Base-by-base conservation (phyloP, 2,113 vertebrate species). In the Mastomys natalensis region DNA sequence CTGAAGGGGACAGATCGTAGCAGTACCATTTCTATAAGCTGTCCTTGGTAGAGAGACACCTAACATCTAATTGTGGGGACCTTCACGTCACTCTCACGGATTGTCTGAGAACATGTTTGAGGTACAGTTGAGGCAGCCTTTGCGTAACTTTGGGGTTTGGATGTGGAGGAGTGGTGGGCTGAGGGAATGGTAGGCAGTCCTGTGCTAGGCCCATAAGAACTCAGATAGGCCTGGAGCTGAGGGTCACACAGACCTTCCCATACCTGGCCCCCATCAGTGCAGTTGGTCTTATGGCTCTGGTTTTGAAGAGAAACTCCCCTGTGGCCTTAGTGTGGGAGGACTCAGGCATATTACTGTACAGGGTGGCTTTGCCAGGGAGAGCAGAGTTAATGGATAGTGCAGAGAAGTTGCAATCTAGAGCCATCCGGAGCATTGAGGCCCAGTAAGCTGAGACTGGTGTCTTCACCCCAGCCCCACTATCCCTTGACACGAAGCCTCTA, bases 361-460 rank as follows among this genome's bases (percentile, higher is more conserved):
- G 21, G 22, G 48, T 22, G 43, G 64, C 51, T 16, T 70, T 92
- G 0, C 1, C 1, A 12, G 53, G 29, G 86, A 78, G 81, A 81
- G 22, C n/a, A 21, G 53, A n/a, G 3, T 5, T 48, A 81, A 70
- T 51, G 70, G 80, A 5, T 68, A 17, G 37, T 88, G 13, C n/a
- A 62, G 45, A 0, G 0, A 1, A 7, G 3, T 7, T 48, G 64
- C 0, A 0, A 70, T 37, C 58, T 31, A 7, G 78, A 37, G 43
- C 3, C 48, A 74, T 12, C 7, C 55, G 5, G 22, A 73, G 45
- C 43, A 77, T 91, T n/a, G 12, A 60, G 43, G 31, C 16, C 48
- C 48, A 0, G n/a, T 21, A 29, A 64, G 26, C 73, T 1, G 5
- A 55, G 68, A 10, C 66, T n/a, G 37, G 34, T 29, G 24, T 74